phyloP scores from a whole-genome alignment of 2,113 vertebrate species.

The Centropristis striata region DNA sequence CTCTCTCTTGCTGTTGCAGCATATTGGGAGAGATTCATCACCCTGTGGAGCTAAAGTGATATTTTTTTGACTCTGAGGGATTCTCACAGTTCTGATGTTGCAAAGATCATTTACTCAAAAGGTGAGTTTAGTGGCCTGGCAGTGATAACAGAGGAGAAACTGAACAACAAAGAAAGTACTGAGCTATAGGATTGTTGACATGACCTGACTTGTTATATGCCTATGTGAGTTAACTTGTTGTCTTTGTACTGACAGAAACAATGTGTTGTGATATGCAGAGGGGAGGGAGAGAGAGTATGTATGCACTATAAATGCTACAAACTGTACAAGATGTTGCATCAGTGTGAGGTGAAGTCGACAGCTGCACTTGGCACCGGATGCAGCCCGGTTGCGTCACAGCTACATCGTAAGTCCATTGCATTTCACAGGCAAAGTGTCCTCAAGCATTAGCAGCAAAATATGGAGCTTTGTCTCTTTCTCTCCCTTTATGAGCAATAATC shows the following conservation, averaged over 20 bases:
- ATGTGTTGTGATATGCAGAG: background rate
- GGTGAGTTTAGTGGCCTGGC: conserved; percentile 16
- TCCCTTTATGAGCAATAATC: background rate
- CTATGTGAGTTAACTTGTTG: background rate
- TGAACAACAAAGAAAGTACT: background rate
- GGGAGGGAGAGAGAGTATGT: background rate
- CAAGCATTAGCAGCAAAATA: background rate
- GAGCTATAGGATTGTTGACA: conserved; percentile 1
- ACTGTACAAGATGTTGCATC: conserved; percentile 19
- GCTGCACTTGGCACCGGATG: background rate
- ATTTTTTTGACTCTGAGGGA: conserved; percentile 31
- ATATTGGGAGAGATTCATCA: conserved; percentile 50
- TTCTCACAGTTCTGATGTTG: conserved; percentile 41
- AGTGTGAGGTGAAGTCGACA: background rate
- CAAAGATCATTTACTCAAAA: conserved; percentile 53
- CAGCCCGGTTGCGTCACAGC: background rate
- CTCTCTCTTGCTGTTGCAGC: conserved; percentile 56
- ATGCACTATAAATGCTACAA: background rate
- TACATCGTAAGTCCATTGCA: background rate
- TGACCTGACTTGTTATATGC: conserved; percentile 15
- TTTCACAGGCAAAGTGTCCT: background rate
- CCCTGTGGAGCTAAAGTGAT: conserved; percentile 25
- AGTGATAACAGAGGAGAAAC: conserved; percentile 21
- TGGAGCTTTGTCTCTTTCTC: background rate
- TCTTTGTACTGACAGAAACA: conserved; percentile 40